Evolutionary conservation across 2,888 invertebrate species (phyloP).

Genomic region (Mongoloraphidia duomilia): DNA sequence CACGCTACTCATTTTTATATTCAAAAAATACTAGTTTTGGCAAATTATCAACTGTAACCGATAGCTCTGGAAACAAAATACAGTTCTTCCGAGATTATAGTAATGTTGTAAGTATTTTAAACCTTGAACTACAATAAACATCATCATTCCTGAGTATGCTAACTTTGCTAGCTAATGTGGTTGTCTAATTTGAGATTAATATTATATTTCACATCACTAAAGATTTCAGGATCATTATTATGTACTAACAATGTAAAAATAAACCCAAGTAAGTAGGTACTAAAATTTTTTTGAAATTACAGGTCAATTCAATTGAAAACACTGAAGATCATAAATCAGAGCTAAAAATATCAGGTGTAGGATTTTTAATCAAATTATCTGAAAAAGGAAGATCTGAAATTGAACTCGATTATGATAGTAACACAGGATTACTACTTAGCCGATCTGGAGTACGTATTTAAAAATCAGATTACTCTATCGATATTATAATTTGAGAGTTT

Average conservation of each 20-base stretch:
- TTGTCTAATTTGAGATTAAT: too few species aligned
- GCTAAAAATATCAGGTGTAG: constrained; percentile 83
- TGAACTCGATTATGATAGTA: constrained; percentile 80
- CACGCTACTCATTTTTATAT: constrained; percentile 89
- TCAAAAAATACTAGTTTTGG: constrained; percentile 95
- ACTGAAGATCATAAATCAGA: constrained; percentile 88
- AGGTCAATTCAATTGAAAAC: constrained; percentile 76
- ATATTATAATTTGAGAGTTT: neutral
- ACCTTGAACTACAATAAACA: too few species aligned
- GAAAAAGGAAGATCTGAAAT: constrained; percentile 83
- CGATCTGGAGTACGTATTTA: constrained; percentile 52
- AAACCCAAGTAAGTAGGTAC: neutral
- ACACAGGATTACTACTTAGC: constrained; percentile 73
- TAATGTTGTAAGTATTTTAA: constrained; percentile 47
- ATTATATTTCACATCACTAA: too few species aligned
- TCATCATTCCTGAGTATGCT: too few species aligned
- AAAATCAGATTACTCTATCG: neutral
- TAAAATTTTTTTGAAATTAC: constrained; percentile 1
- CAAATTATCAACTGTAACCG: constrained; percentile 82
- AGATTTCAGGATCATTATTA: neutral
- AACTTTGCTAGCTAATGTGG: too few species aligned
- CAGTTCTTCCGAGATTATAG: constrained; percentile 84
- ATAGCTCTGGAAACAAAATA: constrained; percentile 86
- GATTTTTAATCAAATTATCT: constrained; percentile 73
- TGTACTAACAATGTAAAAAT: neutral